Base-by-base conservation (phyloP, 2,113 vertebrate species). In the Peromyscus polionotus region DNA sequence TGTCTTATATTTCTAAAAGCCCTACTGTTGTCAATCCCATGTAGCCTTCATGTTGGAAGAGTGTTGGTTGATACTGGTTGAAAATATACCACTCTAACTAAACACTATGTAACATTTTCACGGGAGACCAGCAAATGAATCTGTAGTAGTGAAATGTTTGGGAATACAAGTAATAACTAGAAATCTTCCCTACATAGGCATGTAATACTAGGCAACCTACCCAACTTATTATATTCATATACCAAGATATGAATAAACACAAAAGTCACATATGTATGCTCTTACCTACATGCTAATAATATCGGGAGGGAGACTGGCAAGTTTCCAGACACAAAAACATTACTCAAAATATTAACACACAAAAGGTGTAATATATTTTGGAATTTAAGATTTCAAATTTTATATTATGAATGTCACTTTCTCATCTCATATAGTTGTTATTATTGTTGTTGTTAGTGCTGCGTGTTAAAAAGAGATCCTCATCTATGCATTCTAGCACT, bases 111-210 rank as follows among this genome's bases (percentile, higher is more conserved):
- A 88, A 51, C 6, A 88, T 45, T 94, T 92, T 93, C 51, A 91
- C 36, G 85, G 42, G 24, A 90, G 80, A 68, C 7, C 75, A 84
- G 45, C 48, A 95, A 93, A 91, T 86, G 14, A 45, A 89, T 67
- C 24, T 86, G 81, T 61, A 90, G 79, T 88, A 73, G 14, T 75
- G 22, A 93, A 91, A 85, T 85, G 7, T 63, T 70, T 91, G 28
- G 10, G 19, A 84, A 84, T 84, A 61, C 61, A 39, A 92, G 4
- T 54, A 90, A 14, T 88, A 85, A 88, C 63, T 87, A 12, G 48
- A 67, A 77, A 39, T 63, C 16, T 73, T 54, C 9, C 8, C 42
- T 84, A 91, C 72, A 51, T 7, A 90, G 9, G 70, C 76, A 19
- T 87, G 20, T 90, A 93, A 84, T 79, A 13, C 57, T 70, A 85